Conservation (phyloP, 2,888 invertebrate genomes). For the Cheilosia impressa region DNA sequence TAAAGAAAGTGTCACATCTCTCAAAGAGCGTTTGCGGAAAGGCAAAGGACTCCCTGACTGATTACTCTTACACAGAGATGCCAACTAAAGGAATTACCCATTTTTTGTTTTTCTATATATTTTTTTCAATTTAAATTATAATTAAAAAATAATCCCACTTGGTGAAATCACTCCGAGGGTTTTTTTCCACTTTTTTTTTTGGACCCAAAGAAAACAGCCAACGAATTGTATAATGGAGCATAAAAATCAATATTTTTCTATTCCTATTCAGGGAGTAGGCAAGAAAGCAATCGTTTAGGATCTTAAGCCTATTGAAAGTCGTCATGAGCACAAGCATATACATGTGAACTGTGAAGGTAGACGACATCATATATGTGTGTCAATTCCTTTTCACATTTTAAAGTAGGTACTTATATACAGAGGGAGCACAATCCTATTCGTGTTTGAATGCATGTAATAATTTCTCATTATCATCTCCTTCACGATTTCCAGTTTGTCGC, state of each 20-base stretch:
- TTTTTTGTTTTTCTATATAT: slow-evolving; percentile 8
- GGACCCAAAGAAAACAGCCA: slow-evolving; percentile 35
- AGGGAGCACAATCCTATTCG: slow-evolving; percentile 15
- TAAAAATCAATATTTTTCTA: slow-evolving; percentile 63
- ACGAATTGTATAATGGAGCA: slow-evolving; percentile 45
- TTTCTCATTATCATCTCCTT: slow-evolving; percentile 64
- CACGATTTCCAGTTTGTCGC: slow-evolving; percentile 64
- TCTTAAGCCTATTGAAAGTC: slow-evolving; percentile 47
- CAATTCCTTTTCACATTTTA: slow-evolving; percentile 25
- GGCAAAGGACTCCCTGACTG: slow-evolving; percentile 51
- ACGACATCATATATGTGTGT: slow-evolving; percentile 37
- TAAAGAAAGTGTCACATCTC: slow-evolving; percentile 50
- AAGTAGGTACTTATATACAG: background rate
- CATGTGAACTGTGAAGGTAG: slow-evolving; percentile 43
- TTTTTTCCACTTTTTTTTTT: slow-evolving; percentile 14
- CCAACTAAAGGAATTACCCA: slow-evolving; percentile 58
- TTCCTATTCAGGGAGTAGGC: slow-evolving; percentile 49
- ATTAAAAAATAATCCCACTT: slow-evolving; percentile 69
- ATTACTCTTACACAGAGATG: slow-evolving; percentile 62
- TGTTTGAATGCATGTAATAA: slow-evolving; percentile 68
- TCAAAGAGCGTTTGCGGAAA: slow-evolving; percentile 11
- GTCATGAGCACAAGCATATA: background rate
- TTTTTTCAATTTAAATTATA: slow-evolving; percentile 63
- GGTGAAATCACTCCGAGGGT: slow-evolving; percentile 41
- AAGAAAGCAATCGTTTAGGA: slow-evolving; percentile 37